Evolutionary conservation across 2,888 invertebrate genomes (phyloP).

Genomic region (Thumatha senex): DNA sequence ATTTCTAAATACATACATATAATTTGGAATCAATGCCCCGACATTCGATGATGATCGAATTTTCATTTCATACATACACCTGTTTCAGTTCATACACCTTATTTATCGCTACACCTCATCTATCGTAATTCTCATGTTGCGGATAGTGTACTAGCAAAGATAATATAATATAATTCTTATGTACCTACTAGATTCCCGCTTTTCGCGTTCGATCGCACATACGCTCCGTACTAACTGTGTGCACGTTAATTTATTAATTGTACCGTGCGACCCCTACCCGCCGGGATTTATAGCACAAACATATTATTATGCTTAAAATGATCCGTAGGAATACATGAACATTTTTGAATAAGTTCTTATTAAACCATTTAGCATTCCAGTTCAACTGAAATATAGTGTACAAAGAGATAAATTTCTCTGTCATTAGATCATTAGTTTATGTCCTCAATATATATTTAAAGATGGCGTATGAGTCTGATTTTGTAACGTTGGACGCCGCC

Average conservation of each 20-base stretch:
- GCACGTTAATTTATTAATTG: conserved; percentile 74
- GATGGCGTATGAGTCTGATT: too few relatives aligned
- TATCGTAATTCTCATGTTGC: too few relatives aligned
- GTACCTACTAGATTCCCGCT: not conserved
- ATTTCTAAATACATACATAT: too few relatives aligned
- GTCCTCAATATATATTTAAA: too few relatives aligned
- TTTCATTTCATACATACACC: too few relatives aligned
- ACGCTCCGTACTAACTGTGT: conserved; percentile 14
- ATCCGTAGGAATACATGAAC: conserved; percentile 34
- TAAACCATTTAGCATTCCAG: conserved; percentile 17
- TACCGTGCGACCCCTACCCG: conserved; percentile 54
- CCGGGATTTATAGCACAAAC: conserved; percentile 58
- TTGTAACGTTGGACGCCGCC: too few relatives aligned
- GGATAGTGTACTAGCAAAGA: too few relatives aligned
- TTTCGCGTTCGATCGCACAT: conserved; percentile 7
- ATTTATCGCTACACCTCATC: too few relatives aligned
- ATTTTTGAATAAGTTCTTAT: conserved; percentile 31
- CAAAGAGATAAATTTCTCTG: not conserved
- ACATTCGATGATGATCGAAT: too few relatives aligned
- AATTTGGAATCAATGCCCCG: too few relatives aligned
- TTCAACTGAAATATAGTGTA: not conserved
- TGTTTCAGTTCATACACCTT: too few relatives aligned
- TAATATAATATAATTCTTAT: too few relatives aligned
- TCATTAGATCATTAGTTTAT: not conserved
- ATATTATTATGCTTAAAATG: conserved; percentile 46